Conservation (phyloP, 2,797 vertebrate genomes). For the Channa striata region DNA sequence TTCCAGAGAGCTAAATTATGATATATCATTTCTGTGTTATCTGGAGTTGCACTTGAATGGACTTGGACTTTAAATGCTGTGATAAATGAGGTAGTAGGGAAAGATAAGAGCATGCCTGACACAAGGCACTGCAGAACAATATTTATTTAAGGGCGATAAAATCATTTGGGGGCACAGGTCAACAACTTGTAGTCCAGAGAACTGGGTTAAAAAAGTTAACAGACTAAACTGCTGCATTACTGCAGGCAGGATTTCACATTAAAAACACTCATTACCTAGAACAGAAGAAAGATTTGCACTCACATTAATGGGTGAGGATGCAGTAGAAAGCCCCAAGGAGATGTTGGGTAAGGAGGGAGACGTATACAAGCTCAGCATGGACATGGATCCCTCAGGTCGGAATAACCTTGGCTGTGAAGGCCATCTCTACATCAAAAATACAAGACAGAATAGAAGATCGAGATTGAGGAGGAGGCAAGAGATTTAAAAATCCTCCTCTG, state of each 20-base stretch:
- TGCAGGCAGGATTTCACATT: conserved; percentile 23
- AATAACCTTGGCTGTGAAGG: conserved; percentile 92
- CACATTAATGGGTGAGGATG: conserved; percentile 90
- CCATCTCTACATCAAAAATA: conserved; percentile 87
- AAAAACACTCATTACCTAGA: conserved; percentile 20
- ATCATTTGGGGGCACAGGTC: conserved; percentile 79
- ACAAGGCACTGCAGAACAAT: conserved; percentile 82
- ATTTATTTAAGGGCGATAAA: conserved; percentile 86
- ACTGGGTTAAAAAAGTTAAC: conserved; percentile 40
- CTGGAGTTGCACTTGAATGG: conserved; percentile 76
- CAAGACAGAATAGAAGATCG: conserved; percentile 42
- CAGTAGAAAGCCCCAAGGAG: conserved; percentile 92
- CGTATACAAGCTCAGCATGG: conserved; percentile 95
- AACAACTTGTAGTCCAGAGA: conserved; percentile 66
- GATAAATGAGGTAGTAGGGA: conserved; percentile 84
- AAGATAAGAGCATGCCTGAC: conserved; percentile 78
- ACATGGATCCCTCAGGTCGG: conserved; percentile 93
- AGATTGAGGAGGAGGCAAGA: conserved; percentile 55
- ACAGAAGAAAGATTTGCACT: conserved; percentile 76
- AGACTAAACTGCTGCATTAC: conserved; percentile 18
- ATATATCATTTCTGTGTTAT: conserved; percentile 76
- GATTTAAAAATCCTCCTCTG: conserved; percentile 64
- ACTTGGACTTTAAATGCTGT: conserved; percentile 79
- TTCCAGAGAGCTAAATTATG: conserved; percentile 69
- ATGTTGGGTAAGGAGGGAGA: conserved; percentile 99